Conservation (phyloP, 2,888 invertebrate genomes). For the Conops quadrifasciatus region DNA sequence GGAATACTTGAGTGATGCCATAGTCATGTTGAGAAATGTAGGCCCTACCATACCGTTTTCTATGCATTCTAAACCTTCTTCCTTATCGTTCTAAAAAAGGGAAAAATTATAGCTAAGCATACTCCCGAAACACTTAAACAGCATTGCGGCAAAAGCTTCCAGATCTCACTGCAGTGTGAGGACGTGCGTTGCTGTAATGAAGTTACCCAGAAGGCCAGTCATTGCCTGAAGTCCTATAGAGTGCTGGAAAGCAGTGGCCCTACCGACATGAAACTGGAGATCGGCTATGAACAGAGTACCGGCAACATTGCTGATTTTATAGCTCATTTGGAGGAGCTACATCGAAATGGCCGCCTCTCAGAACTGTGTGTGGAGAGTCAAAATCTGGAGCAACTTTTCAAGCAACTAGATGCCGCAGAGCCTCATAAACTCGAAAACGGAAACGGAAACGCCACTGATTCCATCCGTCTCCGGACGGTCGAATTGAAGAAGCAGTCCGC, state of each 20-base stretch:
- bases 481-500: constrained; percentile 47
- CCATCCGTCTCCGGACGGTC: constrained; percentile 48
- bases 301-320: constrained; percentile 49
- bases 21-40: constrained; percentile 80
- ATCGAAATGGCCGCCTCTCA: constrained; percentile 63
- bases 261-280: constrained; percentile 49
- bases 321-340: constrained; percentile 66
- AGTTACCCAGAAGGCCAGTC: constrained; percentile 49
- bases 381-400: constrained; percentile 73
- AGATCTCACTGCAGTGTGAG: constrained; percentile 52
- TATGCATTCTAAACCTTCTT: neutral
- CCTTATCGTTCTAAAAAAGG: constrained; percentile 47
- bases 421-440: constrained; percentile 22
- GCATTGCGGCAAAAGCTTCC: constrained; percentile 58
- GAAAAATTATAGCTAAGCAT: constrained; percentile 61
- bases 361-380: constrained; percentile 70
- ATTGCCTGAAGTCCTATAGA: constrained; percentile 50
- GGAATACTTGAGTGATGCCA: constrained; percentile 84
- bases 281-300: constrained; percentile 53
- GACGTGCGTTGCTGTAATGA: constrained; percentile 46
- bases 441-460: no score
- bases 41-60: constrained; percentile 24
- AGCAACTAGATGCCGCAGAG: constrained; percentile 48
- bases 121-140: constrained; percentile 58
- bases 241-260: constrained; percentile 43